These are phyloP conservation scores for Luidia sarsii DNA, from an alignment of 53 echinoderm and acorn worm genomes.

Conservation along the genomic window DNA sequence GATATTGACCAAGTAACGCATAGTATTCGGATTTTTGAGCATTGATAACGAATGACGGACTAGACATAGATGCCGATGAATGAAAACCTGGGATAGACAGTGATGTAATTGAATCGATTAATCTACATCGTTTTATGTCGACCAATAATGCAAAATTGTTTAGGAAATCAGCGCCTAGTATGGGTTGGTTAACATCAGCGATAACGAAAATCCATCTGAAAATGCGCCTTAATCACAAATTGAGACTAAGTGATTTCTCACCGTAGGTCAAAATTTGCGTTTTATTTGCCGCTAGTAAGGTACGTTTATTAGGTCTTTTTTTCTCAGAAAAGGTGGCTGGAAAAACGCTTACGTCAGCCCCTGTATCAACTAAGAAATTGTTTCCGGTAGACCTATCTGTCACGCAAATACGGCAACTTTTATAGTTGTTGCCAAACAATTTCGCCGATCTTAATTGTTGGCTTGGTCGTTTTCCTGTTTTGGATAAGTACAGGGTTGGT, in stretches of 20 bases:
- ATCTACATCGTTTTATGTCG: conserved; percentile 23
- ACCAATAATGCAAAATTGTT: conserved; percentile 38
- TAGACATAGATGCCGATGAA: neutral
- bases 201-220: conserved; percentile 57
- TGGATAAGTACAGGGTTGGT: neutral
- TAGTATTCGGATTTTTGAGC: neutral
- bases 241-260: conserved; percentile 41
- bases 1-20: neutral
- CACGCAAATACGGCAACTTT: neutral
- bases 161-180: conserved; percentile 66
- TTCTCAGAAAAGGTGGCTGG: neutral
- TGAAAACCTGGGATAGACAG: conserved; percentile 14
- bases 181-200: conserved; percentile 49
- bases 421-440: neutral
- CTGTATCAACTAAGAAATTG: conserved; percentile 20
- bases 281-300: conserved; percentile 6
- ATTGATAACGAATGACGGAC: conserved; percentile 8
- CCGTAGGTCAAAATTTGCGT: conserved; percentile 52
- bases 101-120: conserved; percentile 15
- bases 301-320: neutral
- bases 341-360: conserved; percentile 14
- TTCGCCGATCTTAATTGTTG: conserved; percentile 1
- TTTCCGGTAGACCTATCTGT: neutral
- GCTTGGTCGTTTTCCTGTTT: neutral
- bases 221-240: conserved; percentile 39